Evolutionary conservation across 2,113 vertebrate species (phyloP).

Genomic region (Solenodon paradoxus): DNA sequence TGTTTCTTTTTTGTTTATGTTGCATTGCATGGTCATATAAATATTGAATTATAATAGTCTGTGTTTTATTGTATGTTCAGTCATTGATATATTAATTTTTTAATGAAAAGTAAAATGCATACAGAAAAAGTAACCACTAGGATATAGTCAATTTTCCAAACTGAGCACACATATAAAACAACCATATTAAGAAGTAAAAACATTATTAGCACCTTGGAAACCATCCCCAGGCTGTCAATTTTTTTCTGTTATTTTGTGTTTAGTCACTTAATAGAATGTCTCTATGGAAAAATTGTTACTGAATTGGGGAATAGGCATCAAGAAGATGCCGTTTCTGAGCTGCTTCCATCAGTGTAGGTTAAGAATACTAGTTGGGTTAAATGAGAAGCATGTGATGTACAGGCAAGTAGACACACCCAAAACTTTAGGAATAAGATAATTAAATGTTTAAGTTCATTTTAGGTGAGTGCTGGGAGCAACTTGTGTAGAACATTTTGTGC

Average conservation of each 20-base stretch:
- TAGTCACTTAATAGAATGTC: not conserved
- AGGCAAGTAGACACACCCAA: not conserved
- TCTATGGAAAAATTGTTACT: slow-evolving; percentile 8
- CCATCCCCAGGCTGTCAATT: not conserved
- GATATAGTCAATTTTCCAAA: not conserved
- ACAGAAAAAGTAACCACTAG: not conserved
- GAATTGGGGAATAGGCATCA: not conserved
- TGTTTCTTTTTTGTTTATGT: not conserved
- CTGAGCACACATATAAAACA: not conserved
- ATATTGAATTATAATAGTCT: not conserved
- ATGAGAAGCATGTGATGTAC: not conserved
- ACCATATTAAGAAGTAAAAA: not conserved
- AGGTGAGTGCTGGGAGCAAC: not conserved
- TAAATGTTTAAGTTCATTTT: not conserved
- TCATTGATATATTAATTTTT: not conserved
- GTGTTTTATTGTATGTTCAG: slow-evolving; percentile 1
- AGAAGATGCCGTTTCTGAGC: not conserved
- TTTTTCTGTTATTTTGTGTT: slow-evolving; percentile 9
- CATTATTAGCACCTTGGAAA: not conserved
- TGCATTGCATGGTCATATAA: not conserved
- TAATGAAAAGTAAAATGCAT: not conserved
- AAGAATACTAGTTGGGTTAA: not conserved
- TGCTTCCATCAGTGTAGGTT: not conserved
- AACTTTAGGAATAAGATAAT: not conserved
- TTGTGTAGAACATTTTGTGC: not conserved